A percentile compares a stretch with the other conserved stretches of the same genome.
Conservation (phyloP, 2,888 invertebrate genomes). For the Mycogona germanica region DNA sequence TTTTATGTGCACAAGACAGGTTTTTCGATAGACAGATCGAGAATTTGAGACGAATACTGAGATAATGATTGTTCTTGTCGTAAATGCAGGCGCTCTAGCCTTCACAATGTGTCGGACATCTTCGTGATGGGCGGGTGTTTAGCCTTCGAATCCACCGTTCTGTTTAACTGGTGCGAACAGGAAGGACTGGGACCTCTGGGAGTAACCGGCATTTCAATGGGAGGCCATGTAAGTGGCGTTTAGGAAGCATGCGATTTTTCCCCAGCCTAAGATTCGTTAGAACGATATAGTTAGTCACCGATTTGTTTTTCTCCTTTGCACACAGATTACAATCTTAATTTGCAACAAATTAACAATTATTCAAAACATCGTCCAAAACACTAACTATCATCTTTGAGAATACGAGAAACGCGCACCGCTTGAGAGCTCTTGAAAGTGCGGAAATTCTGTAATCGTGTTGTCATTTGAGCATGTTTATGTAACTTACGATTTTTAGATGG, state of each 20-base stretch:
- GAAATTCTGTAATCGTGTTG: too few relatives aligned
- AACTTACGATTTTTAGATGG: conserved; percentile 58
- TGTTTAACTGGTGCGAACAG: conserved; percentile 87
- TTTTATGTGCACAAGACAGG: too few relatives aligned
- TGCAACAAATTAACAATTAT: conserved; percentile 1
- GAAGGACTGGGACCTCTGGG: conserved; percentile 87
- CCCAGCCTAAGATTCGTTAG: neutral
- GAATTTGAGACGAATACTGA: too few relatives aligned
- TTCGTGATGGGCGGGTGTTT: conserved; percentile 98
- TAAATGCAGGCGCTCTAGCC: conserved; percentile 58
- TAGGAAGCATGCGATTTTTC: conserved; percentile 1
- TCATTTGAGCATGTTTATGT: neutral
- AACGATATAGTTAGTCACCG: neutral
- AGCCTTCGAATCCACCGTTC: conserved; percentile 78
- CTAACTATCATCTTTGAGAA: too few relatives aligned
- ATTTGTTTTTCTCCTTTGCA: neutral
- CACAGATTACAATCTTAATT: too few relatives aligned
- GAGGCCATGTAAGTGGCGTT: conserved; percentile 80
- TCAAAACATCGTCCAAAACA: neutral
- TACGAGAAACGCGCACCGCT: too few relatives aligned
- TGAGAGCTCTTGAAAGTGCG: too few relatives aligned
- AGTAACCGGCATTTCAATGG: conserved; percentile 93
- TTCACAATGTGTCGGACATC: conserved; percentile 92
- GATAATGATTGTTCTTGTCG: too few relatives aligned
- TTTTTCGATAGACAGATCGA: too few relatives aligned